A percentile compares a stretch with the other conserved stretches of the same genome.
These are phyloP conservation scores for Tetramorium parvispinum DNA, from an alignment of 1,140 invertebrate genomes.

Conservation along the genomic window DNA sequence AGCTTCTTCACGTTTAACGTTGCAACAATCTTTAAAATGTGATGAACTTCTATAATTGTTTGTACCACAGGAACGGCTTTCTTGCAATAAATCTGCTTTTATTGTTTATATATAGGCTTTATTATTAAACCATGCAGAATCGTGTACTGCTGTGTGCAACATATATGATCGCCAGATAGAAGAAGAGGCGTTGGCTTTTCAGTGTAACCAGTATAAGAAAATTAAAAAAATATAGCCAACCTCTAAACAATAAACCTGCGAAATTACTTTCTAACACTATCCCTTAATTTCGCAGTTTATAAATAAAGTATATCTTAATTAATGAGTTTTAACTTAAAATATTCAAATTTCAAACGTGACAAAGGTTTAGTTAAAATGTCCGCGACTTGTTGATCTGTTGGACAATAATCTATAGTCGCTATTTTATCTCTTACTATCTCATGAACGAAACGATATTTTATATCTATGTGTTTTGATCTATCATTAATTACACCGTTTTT, in stretches of 20 bases:
- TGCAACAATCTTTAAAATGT: too few relatives aligned
- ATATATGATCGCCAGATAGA: too few relatives aligned
- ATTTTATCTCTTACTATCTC: neutral
- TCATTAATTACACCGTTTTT: neutral
- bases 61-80: too few relatives aligned
- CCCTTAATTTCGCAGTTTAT: neutral
- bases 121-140: too few relatives aligned
- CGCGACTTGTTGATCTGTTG: neutral
- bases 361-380: neutral
- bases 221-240: too few relatives aligned
- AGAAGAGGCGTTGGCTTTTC: too few relatives aligned
- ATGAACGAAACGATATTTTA: neutral
- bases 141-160: too few relatives aligned
- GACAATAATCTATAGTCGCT: neutral
- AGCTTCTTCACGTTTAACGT: too few relatives aligned
- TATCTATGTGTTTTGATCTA: neutral
- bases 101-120: too few relatives aligned
- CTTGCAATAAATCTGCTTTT: too few relatives aligned
- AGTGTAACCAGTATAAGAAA: too few relatives aligned
- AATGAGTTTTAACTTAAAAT: neutral
- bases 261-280: neutral
- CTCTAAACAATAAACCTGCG: neutral
- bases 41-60: too few relatives aligned
- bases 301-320: neutral
- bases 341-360: neutral